A percentile compares a stretch with the other conserved stretches of the same genome.
Conservation (phyloP, 2,113 vertebrate species). For the Pseudolaguvia tuberculata region DNA sequence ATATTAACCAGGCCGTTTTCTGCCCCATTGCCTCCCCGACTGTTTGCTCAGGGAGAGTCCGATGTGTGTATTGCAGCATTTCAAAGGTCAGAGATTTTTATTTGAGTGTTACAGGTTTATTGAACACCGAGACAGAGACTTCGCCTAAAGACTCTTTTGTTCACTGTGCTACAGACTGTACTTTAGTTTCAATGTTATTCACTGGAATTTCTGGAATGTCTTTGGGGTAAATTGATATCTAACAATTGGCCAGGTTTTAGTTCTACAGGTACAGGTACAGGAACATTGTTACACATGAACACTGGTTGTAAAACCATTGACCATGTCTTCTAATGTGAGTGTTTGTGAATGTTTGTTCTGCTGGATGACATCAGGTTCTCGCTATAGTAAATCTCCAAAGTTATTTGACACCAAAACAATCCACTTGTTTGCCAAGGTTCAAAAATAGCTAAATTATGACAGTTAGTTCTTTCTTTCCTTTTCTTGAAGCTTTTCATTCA, state of each 20-base stretch:
- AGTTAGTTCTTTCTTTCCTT: not conserved
- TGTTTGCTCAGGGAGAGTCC: conserved; percentile 49
- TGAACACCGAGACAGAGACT: conserved; percentile 29
- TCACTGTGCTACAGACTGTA: conserved; percentile 2
- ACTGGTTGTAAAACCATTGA: conserved; percentile 22
- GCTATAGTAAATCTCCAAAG: not conserved
- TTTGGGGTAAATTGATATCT: conserved; percentile 51
- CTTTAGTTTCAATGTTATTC: conserved; percentile 26
- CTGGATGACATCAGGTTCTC: not conserved
- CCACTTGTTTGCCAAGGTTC: not conserved
- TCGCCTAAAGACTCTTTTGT: conserved; percentile 3
- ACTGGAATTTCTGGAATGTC: conserved; percentile 57
- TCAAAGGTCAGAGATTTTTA: conserved; percentile 49
- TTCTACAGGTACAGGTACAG: conserved; percentile 24
- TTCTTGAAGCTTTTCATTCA: not conserved
- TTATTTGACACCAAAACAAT: not conserved
- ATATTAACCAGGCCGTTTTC: conserved; percentile 5
- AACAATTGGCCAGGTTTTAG: conserved; percentile 30
- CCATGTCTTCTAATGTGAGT: conserved; percentile 17
- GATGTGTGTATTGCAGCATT: conserved; percentile 39
- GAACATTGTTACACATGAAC: conserved; percentile 5
- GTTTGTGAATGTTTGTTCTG: conserved; percentile 25
- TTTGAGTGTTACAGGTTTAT: conserved; percentile 37
- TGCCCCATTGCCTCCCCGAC: not conserved
- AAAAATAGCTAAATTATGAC: not conserved